Evolutionary conservation across 1,140 invertebrate species (phyloP).

Genomic region (Drosophila mayri): DNA sequence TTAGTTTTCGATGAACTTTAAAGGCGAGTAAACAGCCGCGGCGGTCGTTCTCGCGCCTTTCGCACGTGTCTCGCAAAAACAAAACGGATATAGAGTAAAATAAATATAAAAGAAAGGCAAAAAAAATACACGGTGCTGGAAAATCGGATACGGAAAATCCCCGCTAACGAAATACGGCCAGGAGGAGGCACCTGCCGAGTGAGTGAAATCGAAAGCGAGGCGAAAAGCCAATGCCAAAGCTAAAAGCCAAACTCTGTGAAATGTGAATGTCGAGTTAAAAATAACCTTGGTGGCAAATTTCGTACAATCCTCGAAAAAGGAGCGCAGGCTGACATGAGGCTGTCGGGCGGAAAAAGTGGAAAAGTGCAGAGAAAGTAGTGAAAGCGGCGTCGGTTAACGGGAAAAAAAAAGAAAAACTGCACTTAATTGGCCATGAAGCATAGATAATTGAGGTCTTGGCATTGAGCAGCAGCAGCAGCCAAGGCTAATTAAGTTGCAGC

Average conservation of each 20-base stretch:
- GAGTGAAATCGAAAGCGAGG: slow-evolving; percentile 41
- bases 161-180: slow-evolving; percentile 9
- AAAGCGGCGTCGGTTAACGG: slow-evolving; percentile 17
- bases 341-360: slow-evolving; percentile 28
- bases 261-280: slow-evolving; percentile 52
- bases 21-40: slow-evolving; percentile 81
- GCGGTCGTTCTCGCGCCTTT: slow-evolving; percentile 34
- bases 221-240: slow-evolving; percentile 8
- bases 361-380: slow-evolving; percentile 8
- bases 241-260: slow-evolving; percentile 50
- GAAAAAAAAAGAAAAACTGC: slow-evolving; percentile 12
- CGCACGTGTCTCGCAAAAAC: slow-evolving; percentile 59
- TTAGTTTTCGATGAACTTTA: slow-evolving; percentile 85
- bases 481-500: slow-evolving; percentile 30
- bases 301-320: slow-evolving; percentile 36
- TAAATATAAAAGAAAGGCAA: slow-evolving; percentile 9
- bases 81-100: not conserved
- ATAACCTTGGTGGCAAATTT: slow-evolving; percentile 66
- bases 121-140: slow-evolving; percentile 4
- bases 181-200: slow-evolving; percentile 1
- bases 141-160: slow-evolving; percentile 35
- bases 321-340: slow-evolving; percentile 24
- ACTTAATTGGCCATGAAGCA: slow-evolving; percentile 45
- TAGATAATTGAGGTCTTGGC: slow-evolving; percentile 42
- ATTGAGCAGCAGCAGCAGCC: slow-evolving; percentile 29